These are phyloP conservation scores for Exocentrus adspersus DNA, from an alignment of 2,888 invertebrate genomes.

Conservation along the genomic window DNA sequence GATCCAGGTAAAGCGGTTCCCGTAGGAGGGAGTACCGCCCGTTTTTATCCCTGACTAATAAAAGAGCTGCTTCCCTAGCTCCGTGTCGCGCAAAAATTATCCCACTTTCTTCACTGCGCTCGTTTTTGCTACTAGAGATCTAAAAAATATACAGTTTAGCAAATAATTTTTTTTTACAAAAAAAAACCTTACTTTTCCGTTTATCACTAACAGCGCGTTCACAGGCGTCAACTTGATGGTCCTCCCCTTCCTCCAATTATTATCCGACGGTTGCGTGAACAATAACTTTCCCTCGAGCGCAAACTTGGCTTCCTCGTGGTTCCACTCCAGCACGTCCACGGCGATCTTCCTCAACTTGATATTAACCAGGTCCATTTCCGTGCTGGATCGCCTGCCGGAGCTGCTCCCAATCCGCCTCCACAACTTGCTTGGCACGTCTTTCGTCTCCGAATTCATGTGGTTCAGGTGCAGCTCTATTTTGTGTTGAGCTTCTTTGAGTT, in stretches of 20 bases:
- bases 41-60: constrained; percentile 89
- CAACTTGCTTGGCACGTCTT: constrained; percentile 88
- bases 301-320: constrained; percentile 91
- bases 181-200: constrained; percentile 80
- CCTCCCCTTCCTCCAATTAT: constrained; percentile 89
- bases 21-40: constrained; percentile 86
- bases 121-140: constrained; percentile 32
- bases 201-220: constrained; percentile 89
- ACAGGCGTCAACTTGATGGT: constrained; percentile 89
- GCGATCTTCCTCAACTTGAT: constrained; percentile 93
- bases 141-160: background rate
- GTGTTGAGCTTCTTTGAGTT: constrained; percentile 87
- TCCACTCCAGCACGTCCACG: constrained; percentile 93
- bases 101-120: constrained; percentile 49
- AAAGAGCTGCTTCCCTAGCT: constrained; percentile 86
- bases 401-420: constrained; percentile 91
- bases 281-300: constrained; percentile 89
- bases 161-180: no score
- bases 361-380: constrained; percentile 88
- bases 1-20: constrained; percentile 90
- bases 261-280: constrained; percentile 90
- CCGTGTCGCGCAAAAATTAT: constrained; percentile 76
- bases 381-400: constrained; percentile 71
- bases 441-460: constrained; percentile 93
- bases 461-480: constrained; percentile 93